Evolutionary conservation across 1,140 invertebrate genomes (phyloP).

Genomic region (Popillia japonica): DNA sequence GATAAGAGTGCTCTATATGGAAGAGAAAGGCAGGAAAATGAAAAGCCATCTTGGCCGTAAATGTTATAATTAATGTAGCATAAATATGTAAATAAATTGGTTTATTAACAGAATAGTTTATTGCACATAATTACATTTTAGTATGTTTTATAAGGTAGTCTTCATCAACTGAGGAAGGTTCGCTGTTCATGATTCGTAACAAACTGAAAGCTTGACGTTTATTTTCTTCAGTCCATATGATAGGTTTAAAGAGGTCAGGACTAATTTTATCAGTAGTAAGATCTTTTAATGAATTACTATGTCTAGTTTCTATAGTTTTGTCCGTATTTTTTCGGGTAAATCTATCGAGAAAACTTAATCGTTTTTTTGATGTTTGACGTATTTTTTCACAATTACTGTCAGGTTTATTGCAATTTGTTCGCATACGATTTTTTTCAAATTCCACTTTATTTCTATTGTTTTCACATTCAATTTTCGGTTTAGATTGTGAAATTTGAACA

Average conservation of each 20-base stretch:
- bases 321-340: constrained; percentile 41
- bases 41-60: constrained; percentile 74
- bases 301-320: not conserved
- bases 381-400: not conserved
- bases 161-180: not conserved
- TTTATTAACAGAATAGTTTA: constrained; percentile 21
- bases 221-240: constrained; percentile 61
- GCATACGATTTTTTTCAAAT: not conserved
- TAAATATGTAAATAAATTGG: constrained; percentile 21
- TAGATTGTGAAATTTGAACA: constrained; percentile 39
- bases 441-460: not conserved
- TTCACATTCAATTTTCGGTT: not conserved
- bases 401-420: not conserved
- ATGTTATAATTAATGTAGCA: constrained; percentile 21
- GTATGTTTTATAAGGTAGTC: constrained; percentile 28
- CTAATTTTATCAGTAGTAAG: not conserved
- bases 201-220: constrained; percentile 63
- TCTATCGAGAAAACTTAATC: constrained; percentile 40
- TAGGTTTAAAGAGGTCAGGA: constrained; percentile 31
- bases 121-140: constrained; percentile 20
- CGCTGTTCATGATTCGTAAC: constrained; percentile 60
- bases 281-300: not conserved
- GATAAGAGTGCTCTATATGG: constrained; percentile 82
- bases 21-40: constrained; percentile 68
- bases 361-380: constrained; percentile 25